Base-by-base conservation (phyloP, 2,888 invertebrate species). In the Rhagonycha lutea region DNA sequence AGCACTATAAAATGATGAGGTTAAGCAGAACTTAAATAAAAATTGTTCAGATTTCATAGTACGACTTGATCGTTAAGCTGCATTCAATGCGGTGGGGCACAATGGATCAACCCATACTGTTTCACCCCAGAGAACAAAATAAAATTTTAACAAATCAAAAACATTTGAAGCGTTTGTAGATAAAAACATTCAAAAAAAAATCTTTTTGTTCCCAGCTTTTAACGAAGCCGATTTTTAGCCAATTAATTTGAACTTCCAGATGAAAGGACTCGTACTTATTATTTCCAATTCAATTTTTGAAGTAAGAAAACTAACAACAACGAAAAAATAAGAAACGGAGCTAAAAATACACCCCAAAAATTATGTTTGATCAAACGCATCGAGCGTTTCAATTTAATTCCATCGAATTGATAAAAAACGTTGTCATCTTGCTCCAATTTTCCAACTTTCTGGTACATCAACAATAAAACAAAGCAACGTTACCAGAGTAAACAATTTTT, bases 321-420 rank as follows among this genome's bases (percentile, higher is more conserved):
- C 23, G 12, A 24, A 63, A 63, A 26, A 26, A 63, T 18, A 47
- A 61, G 62, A 61, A 26, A 47, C 26, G 26, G 61, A 28, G 70
- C 61, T 70, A 70, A 70, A 70, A 61, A 62, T 70, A 70, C 61
- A 62, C 28, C 70, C 62, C 28, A 61, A 70, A 70, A 70, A 70
- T 70, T 70, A 70, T 70, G 61, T 61, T 70, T 62, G 61, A 70
- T 70, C 70, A 70, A 70, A 70, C 70, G 70, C 70, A 70, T 70
- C 62, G 28, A 70, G 62, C 70, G 61, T 70, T 62, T 70, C 70
- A 70, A 70, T 70, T 70, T 70, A 70, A 61, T 70, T 70, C 70
- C 61, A 62, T 61, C 62, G 70, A 70, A 70, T 70, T 70, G 70
- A 70, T 70, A 62, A 70, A 61, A 70, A 70, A 61, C 29, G 61